These are phyloP conservation scores for Microplitis deprimator DNA, from an alignment of 2,888 invertebrate species.

Conservation along the genomic window DNA sequence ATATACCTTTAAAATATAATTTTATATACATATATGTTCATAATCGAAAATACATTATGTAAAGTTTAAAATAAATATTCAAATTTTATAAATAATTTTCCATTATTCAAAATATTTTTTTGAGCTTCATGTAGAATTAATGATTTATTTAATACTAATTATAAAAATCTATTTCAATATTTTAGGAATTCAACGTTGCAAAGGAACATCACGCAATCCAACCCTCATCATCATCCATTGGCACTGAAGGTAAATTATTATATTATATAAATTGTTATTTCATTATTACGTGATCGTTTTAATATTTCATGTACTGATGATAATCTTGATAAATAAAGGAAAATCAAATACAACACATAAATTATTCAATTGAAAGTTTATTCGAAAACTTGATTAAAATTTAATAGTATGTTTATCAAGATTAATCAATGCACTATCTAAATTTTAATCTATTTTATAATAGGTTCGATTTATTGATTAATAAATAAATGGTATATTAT, in stretches of 20 bases:
- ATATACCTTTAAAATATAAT: too few species aligned
- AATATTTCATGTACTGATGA: background rate
- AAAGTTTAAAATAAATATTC: too few species aligned
- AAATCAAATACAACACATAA: background rate
- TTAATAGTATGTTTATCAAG: too few species aligned
- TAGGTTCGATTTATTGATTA: too few species aligned
- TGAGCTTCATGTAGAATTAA: background rate
- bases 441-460: too few species aligned
- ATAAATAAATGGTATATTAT: conserved; percentile 28
- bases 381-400: too few species aligned
- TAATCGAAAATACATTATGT: too few species aligned
- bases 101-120: too few species aligned
- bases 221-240: conserved; percentile 69
- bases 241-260: conserved; percentile 11
- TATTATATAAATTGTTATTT: background rate
- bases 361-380: too few species aligned
- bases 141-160: background rate
- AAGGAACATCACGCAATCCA: conserved; percentile 79
- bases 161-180: conserved; percentile 38
- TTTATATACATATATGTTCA: too few species aligned
- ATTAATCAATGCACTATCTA: too few species aligned
- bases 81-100: too few species aligned
- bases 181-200: conserved; percentile 78
- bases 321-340: background rate
- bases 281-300: background rate